phyloP scores from a whole-genome alignment of 1,140 invertebrate species.

The Drosophila trapezifrons region DNA sequence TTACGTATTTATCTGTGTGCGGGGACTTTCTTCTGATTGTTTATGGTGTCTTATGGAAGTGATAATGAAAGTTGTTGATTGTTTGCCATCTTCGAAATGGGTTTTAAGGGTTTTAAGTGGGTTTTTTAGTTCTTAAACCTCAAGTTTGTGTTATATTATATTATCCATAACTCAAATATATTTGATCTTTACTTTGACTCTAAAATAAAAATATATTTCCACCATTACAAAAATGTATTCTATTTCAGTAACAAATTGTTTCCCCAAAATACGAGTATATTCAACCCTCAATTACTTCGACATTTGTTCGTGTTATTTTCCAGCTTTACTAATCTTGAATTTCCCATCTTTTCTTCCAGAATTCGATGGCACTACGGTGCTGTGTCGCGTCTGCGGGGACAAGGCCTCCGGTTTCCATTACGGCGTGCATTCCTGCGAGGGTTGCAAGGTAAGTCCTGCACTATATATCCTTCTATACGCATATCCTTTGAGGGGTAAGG shows the following conservation, averaged over 20 bases:
- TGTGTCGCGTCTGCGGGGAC: constrained; percentile 99
- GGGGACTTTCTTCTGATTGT: constrained; percentile 52
- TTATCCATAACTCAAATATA: no score
- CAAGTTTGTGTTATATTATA: not conserved
- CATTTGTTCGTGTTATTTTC: not conserved
- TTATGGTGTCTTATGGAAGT: not conserved
- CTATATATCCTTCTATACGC: not conserved
- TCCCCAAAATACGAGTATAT: no score
- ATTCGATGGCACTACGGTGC: constrained; percentile 98
- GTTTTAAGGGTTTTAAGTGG: not conserved
- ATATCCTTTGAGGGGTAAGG: not conserved
- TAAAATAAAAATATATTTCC: no score
- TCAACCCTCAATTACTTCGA: not conserved
- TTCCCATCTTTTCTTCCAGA: constrained; percentile 88
- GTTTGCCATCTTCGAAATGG: not conserved
- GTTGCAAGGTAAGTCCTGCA: constrained; percentile 96
- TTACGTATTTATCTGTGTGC: constrained; percentile 41
- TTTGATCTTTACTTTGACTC: no score
- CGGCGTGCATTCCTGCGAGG: constrained; percentile 99
- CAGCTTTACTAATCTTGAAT: constrained; percentile 17
- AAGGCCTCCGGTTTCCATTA: constrained; percentile 99
- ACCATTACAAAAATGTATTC: no score
- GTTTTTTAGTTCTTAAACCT: not conserved
- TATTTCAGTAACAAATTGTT: no score
- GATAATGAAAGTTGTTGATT: constrained; percentile 66